A percentile compares a stretch with the other conserved stretches of the same genome.
Evolutionary conservation across 2,888 invertebrate species (phyloP).

Genomic region (Sarcophaga subvicina): DNA sequence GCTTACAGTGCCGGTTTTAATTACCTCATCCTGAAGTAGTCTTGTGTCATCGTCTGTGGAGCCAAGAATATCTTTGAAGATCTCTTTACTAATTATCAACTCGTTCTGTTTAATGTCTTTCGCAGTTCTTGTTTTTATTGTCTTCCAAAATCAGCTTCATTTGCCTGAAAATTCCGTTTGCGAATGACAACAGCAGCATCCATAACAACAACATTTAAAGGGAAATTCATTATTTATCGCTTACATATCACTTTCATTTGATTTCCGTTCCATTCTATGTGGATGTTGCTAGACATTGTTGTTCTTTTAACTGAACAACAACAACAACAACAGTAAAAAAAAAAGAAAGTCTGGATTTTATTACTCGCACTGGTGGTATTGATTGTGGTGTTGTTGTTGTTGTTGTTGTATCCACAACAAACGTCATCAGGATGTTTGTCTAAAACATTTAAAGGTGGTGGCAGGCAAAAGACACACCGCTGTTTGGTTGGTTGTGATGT

Average conservation of each 20-base stretch:
- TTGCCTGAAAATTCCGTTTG: not conserved
- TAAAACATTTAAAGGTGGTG: conserved; percentile 9
- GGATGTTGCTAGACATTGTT: not conserved
- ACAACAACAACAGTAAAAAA: too few species aligned
- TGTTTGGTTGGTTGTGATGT: not conserved
- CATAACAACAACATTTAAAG: not conserved
- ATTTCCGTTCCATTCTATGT: conserved; percentile 45
- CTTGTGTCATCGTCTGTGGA: too few species aligned
- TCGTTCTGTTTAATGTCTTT: conserved; percentile 44
- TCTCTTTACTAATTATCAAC: conserved; percentile 36
- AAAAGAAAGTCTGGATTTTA: conserved; percentile 5
- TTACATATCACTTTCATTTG: conserved; percentile 54
- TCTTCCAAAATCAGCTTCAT: not conserved
- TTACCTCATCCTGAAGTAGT: too few species aligned
- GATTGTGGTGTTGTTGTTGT: not conserved
- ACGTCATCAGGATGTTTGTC: conserved; percentile 36
- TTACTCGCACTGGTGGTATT: not conserved
- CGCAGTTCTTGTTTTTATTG: not conserved
- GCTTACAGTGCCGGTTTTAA: too few species aligned
- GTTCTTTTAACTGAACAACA: not conserved
- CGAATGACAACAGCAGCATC: conserved; percentile 10
- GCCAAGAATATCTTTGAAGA: not conserved
- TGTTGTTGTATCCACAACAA: conserved; percentile 29
- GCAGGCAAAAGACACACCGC: not conserved
- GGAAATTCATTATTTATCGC: conserved; percentile 46